A percentile compares a stretch with the other conserved stretches of the same genome.
phyloP scores from a whole-genome alignment of 1,140 invertebrate species.

The Rhizoglyphus robini region DNA sequence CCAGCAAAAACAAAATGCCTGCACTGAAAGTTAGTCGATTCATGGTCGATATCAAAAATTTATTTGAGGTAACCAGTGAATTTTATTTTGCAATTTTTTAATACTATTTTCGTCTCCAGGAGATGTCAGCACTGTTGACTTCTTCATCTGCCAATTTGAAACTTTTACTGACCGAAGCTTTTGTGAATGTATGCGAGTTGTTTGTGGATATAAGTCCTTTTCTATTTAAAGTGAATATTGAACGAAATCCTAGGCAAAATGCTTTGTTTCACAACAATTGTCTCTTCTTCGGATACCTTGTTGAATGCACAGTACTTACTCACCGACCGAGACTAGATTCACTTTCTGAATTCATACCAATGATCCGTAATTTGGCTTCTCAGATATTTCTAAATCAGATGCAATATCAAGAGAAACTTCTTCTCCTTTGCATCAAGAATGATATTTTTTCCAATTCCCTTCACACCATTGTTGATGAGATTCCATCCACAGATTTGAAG shows the following conservation, averaged over 20 bases:
- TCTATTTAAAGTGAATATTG: constrained; percentile 58
- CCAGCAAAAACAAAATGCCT: not conserved
- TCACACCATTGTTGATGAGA: not conserved
- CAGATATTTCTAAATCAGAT: constrained; percentile 10
- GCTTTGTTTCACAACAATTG: constrained; percentile 88
- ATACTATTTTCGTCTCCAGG: not conserved
- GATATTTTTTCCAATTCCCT: not conserved
- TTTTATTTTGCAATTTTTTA: not conserved
- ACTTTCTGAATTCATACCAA: not conserved
- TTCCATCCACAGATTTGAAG: not conserved
- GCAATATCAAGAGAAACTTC: constrained; percentile 5
- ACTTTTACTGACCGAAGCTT: constrained; percentile 33
- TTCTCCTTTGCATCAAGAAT: not conserved
- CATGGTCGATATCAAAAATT: not conserved
- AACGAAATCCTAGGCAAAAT: constrained; percentile 70
- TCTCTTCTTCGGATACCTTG: constrained; percentile 64
- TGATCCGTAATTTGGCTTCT: not conserved
- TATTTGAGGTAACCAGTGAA: not conserved
- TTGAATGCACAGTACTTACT: constrained; percentile 31
- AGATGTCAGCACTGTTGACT: not conserved
- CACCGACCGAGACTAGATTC: not conserved
- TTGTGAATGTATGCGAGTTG: constrained; percentile 57
- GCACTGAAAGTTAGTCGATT: constrained; percentile 3
- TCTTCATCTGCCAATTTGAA: not conserved
- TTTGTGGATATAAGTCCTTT: constrained; percentile 61